These are phyloP conservation scores for Clanis bilineata DNA, from an alignment of 2,888 invertebrate genomes.

Conservation along the genomic window DNA sequence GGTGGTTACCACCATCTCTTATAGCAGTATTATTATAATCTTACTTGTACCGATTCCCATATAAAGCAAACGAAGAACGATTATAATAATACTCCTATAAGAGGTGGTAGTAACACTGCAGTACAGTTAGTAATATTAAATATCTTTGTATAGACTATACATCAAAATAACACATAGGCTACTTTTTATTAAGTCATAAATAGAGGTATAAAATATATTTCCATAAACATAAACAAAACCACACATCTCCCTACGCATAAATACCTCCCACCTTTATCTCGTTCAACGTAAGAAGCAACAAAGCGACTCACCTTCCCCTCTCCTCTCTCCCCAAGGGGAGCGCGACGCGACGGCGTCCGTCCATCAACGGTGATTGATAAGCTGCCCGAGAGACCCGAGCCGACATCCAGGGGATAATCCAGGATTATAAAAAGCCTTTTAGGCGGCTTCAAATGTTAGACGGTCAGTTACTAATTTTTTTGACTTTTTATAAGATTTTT, in stretches of 20 bases:
- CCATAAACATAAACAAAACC: background rate
- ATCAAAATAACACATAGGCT: no score
- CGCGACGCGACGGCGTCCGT: conserved; percentile 45
- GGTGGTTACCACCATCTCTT: no score
- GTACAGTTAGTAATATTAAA: no score
- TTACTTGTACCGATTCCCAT: no score
- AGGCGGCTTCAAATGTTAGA: background rate
- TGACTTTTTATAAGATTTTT: no score
- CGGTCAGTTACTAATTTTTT: background rate
- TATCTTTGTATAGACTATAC: no score
- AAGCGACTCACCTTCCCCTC: conserved; percentile 26
- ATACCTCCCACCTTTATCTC: background rate
- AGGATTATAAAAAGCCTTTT: conserved; percentile 5
- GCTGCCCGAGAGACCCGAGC: conserved; percentile 29
- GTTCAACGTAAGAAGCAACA: conserved; percentile 11
- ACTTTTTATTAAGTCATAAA: no score
- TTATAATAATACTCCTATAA: no score
- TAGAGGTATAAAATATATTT: no score
- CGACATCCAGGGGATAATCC: conserved; percentile 12
- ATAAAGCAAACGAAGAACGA: no score
- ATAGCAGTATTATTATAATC: no score
- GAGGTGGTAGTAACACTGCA: no score
- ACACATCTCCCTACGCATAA: background rate
- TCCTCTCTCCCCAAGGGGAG: conserved; percentile 27
- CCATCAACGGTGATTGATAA: conserved; percentile 70